A percentile compares a stretch with the other conserved stretches of the same genome.
phyloP scores from a whole-genome alignment of 2,888 invertebrate genomes.

The Teleogryllus oceanicus region DNA sequence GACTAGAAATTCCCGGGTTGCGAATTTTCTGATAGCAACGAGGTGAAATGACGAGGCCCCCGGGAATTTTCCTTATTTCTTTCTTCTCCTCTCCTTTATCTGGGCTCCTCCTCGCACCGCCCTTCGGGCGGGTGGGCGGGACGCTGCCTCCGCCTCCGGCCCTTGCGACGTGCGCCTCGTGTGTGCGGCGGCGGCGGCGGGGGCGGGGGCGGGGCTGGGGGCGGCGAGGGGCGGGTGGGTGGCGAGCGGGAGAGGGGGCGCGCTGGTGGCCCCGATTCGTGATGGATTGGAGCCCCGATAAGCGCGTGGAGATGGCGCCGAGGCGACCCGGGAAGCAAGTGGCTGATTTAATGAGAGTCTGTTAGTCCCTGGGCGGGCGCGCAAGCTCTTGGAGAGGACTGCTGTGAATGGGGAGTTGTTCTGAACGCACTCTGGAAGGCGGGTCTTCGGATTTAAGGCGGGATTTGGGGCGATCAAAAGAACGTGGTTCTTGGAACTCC shows the following conservation, averaged over 20 bases:
- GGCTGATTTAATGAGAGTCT: conserved; percentile 18
- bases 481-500: too few species aligned
- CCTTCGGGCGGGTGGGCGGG: not conserved
- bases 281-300: not conserved
- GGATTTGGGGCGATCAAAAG: too few species aligned
- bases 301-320: not conserved
- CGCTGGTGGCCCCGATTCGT: not conserved
- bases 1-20: conserved; percentile 32
- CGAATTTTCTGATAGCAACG: conserved; percentile 34
- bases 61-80: conserved; percentile 32
- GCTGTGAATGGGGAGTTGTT: not conserved
- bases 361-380: not conserved
- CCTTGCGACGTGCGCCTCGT: not conserved
- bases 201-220: too few species aligned
- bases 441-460: too few species aligned
- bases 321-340: not conserved
- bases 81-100: conserved; percentile 25
- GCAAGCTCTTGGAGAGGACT: too few species aligned
- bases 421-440: not conserved
- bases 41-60: conserved; percentile 33
- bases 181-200: not conserved
- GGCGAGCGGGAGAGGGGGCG: not conserved
- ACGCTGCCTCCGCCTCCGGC: not conserved
- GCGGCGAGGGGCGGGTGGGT: too few species aligned
- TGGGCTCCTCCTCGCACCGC: not conserved